phyloP scores from a whole-genome alignment of 2,888 invertebrate genomes.

The Norana najaformis region DNA sequence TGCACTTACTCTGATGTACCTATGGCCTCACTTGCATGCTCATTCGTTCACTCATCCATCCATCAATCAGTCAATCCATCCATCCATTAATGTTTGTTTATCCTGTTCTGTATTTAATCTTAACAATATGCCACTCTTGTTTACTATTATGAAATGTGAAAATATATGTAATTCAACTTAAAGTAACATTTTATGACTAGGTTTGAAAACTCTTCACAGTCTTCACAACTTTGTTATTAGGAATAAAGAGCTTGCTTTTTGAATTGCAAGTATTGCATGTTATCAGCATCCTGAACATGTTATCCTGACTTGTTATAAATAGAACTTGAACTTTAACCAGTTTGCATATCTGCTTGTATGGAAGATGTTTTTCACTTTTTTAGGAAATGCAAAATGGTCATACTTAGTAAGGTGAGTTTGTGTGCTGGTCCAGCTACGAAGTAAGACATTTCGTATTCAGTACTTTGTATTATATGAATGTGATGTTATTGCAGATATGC shows the following conservation, averaged over 20 bases:
- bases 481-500: neutral
- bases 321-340: neutral
- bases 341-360: neutral
- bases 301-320: neutral
- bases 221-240: neutral
- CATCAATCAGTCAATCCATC: no score
- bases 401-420: slow-evolving; percentile 21
- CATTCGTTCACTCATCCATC: neutral
- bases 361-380: neutral
- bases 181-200: neutral
- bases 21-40: neutral
- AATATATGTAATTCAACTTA: neutral
- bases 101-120: neutral
- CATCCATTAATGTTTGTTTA: neutral
- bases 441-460: no score
- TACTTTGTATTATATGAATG: no score
- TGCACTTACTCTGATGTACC: neutral
- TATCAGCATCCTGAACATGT: neutral
- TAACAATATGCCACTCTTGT: no score
- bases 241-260: neutral
- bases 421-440: no score
- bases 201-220: neutral
- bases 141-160: no score
- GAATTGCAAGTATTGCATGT: neutral
- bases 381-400: slow-evolving; percentile 26